Evolutionary conservation across 2,888 invertebrate genomes (phyloP).

Genomic region (Mamestra brassicae): DNA sequence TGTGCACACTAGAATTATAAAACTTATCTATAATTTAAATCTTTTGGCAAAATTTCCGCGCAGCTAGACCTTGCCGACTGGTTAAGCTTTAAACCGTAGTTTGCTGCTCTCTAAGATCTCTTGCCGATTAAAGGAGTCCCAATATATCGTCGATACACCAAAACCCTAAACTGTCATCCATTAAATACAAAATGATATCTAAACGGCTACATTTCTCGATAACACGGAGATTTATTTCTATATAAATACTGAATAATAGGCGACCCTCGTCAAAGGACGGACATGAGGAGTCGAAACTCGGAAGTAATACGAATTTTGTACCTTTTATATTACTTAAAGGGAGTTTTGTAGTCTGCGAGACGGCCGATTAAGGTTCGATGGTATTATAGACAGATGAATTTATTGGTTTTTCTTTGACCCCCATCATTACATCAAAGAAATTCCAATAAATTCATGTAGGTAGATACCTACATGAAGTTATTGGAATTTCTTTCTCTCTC

Average conservation of each 20-base stretch:
- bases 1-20: no score
- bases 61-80: not conserved
- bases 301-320: conserved; percentile 65
- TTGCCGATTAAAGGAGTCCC: not conserved
- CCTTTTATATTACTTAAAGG: conserved; percentile 59
- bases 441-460: conserved; percentile 10
- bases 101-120: not conserved
- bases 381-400: conserved; percentile 36
- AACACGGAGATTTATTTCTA: conserved; percentile 66
- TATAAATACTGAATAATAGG: conserved; percentile 71
- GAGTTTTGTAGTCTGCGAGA: conserved; percentile 52
- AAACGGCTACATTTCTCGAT: conserved; percentile 49
- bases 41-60: not conserved
- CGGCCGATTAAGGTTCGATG: conserved; percentile 51
- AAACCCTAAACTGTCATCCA: conserved; percentile 39
- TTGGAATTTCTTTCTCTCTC: no score
- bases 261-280: conserved; percentile 70
- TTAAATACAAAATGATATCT: conserved; percentile 55
- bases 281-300: conserved; percentile 66
- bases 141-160: conserved; percentile 10
- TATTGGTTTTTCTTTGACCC: conserved; percentile 34
- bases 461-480: no score
- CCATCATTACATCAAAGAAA: not conserved
- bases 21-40: conserved; percentile 5
- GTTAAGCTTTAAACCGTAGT: not conserved